These are phyloP conservation scores for Phenganax stokvisi DNA, from an alignment of 92 coral and sea anemone genomes.

Conservation along the genomic window DNA sequence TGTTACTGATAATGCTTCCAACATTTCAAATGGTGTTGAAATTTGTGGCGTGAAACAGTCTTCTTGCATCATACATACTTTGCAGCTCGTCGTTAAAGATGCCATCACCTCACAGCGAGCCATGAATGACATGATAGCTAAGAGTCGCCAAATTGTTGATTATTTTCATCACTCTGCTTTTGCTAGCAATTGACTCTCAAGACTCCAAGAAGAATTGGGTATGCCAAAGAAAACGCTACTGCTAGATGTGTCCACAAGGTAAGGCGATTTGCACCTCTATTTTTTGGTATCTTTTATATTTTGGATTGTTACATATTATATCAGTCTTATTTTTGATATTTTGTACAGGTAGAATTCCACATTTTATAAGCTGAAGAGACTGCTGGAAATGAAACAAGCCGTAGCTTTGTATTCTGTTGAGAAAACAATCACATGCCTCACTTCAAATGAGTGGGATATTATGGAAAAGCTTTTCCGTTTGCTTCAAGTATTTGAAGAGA, in stretches of 20 bases:
- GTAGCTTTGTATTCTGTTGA: background rate
- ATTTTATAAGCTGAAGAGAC: background rate
- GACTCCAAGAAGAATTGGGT: slow-evolving; percentile 1
- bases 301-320: no score
- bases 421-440: background rate
- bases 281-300: no score
- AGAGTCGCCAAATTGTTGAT: background rate
- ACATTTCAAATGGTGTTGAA: background rate
- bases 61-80: background rate
- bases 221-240: background rate
- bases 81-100: slow-evolving; percentile 8
- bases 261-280: no score
- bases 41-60: background rate
- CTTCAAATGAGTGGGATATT: background rate
- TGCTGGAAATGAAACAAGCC: background rate
- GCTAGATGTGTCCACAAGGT: background rate
- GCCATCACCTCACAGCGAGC: background rate
- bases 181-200: background rate
- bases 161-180: slow-evolving; percentile 1
- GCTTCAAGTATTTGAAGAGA: background rate
- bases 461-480: background rate
- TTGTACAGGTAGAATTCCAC: background rate
- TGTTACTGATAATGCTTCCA: background rate
- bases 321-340: no score
- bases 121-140: background rate